A percentile compares a stretch with the other conserved stretches of the same genome.
phyloP scores from a whole-genome alignment of 2,888 invertebrate genomes.

The Hecatera dysodea region DNA sequence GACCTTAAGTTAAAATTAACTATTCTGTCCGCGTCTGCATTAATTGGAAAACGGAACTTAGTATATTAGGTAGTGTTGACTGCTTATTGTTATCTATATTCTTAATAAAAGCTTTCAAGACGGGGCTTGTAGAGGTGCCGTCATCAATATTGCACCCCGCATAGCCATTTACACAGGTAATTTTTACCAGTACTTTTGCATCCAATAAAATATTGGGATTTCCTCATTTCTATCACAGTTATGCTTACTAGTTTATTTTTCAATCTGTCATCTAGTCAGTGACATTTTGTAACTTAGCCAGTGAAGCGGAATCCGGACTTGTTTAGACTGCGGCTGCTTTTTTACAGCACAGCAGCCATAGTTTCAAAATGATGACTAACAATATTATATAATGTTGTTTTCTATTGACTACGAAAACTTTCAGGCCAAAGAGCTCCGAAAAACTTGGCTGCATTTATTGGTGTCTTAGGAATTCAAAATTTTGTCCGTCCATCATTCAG shows the following conservation, averaged over 20 bases:
- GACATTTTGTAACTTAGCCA: constrained; percentile 49
- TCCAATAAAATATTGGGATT: constrained; percentile 30
- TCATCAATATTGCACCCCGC: neutral
- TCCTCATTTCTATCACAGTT: constrained; percentile 23
- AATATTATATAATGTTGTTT: neutral
- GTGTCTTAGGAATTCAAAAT: neutral
- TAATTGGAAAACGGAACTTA: constrained; percentile 55
- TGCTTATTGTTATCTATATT: constrained; percentile 1
- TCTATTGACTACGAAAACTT: neutral
- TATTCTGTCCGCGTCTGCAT: constrained; percentile 56
- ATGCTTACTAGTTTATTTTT: constrained; percentile 54
- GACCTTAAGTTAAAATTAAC: constrained; percentile 76
- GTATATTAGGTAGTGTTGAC: constrained; percentile 7
- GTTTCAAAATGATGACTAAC: constrained; percentile 20
- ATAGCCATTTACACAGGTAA: neutral
- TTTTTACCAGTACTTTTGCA: neutral
- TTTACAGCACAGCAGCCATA: constrained; percentile 8
- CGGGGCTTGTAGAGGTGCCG: neutral
- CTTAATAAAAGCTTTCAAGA: constrained; percentile 3
- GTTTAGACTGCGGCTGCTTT: constrained; percentile 17
- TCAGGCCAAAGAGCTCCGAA: neutral
- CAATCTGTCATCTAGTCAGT: constrained; percentile 30
- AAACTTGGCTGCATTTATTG: neutral
- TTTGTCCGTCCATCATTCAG: neutral
- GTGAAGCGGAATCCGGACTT: constrained; percentile 56